Base-by-base conservation (phyloP, 1,140 invertebrate species). In the Rhynchophorus ferrugineus region DNA sequence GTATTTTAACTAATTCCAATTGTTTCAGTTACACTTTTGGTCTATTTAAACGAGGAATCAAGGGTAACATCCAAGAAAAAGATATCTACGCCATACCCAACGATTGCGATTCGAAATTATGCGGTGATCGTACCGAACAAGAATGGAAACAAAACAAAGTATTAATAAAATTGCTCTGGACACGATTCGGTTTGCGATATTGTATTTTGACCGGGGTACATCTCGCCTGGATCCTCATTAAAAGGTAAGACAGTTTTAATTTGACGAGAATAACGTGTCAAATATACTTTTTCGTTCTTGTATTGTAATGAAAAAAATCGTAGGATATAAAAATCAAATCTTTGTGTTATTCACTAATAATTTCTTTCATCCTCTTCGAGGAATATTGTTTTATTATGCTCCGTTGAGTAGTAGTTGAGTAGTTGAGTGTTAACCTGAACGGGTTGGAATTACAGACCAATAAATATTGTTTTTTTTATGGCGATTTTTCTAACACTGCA, bases 21-120 rank as follows among this genome's bases (percentile, higher is more conserved):
- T n/a, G n/a, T n/a, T n/a, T n/a, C 21, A 60, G 58, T n/a, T 60
- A 60, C 39, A 50, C 55, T 20, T 54, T 50, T 38, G 51, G 54
- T 18, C 37, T 60, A 3, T 54, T 64, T 39, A 49, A 56, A 19
- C 55, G 61, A 46, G 60, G 54, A 14, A 53, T 51, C 6, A 54
- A 53, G 29, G 54, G 55, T 11, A 61, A 59, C 16, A 29, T 64
- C 2, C 44, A 59, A 33, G 62, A 64, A 51, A 51, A 55, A 22
- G 62, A 64, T 24, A 43, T 64, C 16, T 64, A 64, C 41, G 55
- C 60, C 33, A 56, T 62, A 9, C 37, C 58, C 1, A 55, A 50
- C 38, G 46, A 51, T 17, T 62, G 57, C 17, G 47, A 56, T 22
- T 61, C 62, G 2, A 59, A 52, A 29, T 33, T 42, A 43, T 56